Evolutionary conservation across 2,888 invertebrate species (phyloP).

Genomic region (Epinotia bilunana): DNA sequence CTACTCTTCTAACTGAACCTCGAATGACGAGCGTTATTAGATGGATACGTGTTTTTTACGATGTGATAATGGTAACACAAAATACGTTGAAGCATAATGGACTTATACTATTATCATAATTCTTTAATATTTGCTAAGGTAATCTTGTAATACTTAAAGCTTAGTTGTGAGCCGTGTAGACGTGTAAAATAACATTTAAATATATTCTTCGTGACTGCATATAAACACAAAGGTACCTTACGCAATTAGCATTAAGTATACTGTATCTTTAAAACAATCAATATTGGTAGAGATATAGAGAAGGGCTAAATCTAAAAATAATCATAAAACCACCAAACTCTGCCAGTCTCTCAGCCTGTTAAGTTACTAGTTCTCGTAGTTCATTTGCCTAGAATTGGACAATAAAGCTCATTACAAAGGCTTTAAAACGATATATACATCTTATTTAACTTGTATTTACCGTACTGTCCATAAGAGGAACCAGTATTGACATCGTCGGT

Average conservation of each 20-base stretch:
- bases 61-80: slow-evolving; percentile 13
- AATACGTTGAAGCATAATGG: slow-evolving; percentile 1
- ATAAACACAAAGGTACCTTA: not conserved
- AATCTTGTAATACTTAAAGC: not conserved
- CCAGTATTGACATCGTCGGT: slow-evolving; percentile 62
- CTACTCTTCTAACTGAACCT: not conserved
- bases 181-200: not conserved
- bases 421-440: slow-evolving; percentile 38
- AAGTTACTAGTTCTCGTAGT: no score
- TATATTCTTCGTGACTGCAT: not conserved
- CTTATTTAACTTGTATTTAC: slow-evolving; percentile 58
- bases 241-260: no score
- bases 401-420: not conserved
- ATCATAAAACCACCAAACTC: no score
- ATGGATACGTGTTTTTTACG: not conserved
- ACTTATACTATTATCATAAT: slow-evolving; percentile 1
- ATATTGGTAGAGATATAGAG: no score
- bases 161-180: not conserved
- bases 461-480: slow-evolving; percentile 54
- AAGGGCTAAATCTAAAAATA: no score
- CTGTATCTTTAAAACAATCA: no score
- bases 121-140: slow-evolving; percentile 5
- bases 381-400: not conserved
- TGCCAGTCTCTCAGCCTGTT: no score
- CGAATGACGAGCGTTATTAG: not conserved